phyloP scores from a whole-genome alignment of 2,797 vertebrate genomes.

The Trachops cirrhosus region DNA sequence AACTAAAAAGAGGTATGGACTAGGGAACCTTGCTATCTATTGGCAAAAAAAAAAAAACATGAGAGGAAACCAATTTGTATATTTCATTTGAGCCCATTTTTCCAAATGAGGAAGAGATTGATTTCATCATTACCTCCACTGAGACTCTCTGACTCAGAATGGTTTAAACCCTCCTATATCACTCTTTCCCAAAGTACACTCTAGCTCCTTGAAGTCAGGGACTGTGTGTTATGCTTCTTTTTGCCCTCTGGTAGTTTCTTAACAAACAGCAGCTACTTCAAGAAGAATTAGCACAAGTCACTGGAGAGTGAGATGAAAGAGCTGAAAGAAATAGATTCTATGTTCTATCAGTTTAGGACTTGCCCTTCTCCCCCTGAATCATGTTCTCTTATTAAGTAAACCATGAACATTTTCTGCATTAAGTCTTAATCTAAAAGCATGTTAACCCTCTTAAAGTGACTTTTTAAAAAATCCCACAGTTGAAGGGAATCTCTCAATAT shows the following conservation, averaged over 20 bases:
- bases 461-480: conserved; percentile 4
- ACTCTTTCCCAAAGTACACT: neutral
- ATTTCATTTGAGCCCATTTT: neutral
- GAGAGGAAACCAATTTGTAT: neutral
- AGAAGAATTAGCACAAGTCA: neutral
- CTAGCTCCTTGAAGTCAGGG: neutral
- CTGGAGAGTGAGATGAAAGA: neutral
- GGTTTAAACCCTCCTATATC: neutral
- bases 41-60: neutral
- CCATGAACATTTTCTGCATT: neutral
- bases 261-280: neutral
- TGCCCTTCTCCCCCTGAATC: neutral
- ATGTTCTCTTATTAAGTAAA: neutral
- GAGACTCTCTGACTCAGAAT: neutral
- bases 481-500: conserved; percentile 2
- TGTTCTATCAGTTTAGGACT: neutral
- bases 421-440: neutral
- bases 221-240: neutral
- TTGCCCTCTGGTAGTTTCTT: neutral
- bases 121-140: neutral
- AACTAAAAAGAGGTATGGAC: neutral
- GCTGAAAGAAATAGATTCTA: neutral
- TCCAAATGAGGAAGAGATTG: neutral
- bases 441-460: neutral
- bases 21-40: neutral